Base-by-base conservation (phyloP, 2,888 invertebrate species). In the Papilio demoleus region DNA sequence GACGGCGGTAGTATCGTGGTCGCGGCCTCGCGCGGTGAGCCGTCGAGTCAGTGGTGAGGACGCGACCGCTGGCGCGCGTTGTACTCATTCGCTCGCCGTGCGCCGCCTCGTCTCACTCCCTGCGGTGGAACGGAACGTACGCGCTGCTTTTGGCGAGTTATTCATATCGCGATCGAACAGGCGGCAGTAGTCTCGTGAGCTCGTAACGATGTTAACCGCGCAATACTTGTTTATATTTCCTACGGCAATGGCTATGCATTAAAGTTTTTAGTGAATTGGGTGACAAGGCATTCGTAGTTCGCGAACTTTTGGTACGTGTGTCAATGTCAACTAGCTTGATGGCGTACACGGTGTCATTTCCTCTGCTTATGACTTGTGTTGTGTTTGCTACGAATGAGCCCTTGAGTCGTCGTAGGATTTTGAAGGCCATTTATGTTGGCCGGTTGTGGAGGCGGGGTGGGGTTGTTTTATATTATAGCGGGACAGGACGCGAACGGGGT, bases 401-500 rank as follows among this genome's bases (percentile, higher is more conserved):
- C 76, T 50, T 50, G 14, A 22, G 76, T 72, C 71, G 73, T 76
- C 73, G 76, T 77, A 74, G 77, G 78, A n/a, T 79, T 34, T 34
- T 79, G 81, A 85, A 88, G 87, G 87, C 86, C 86, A 81, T 85
- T 86, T 84, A 84, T 83, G 81, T 77, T 83, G 79, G 77, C 80
- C 31, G 3, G 31, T 31, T 31, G 31, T 3, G 4, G 31, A 6
- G 31, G 31, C 31, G 31, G 3, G 31, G 4, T 3, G 31, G 31
- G 31, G 31, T 31, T 31, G 31, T 31, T 3, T 31, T 31, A n/a
- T 31, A 6, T 31, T 31, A 31, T 85, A 87, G 88, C 88, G 89
- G 90, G 88, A 90, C 88, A 88, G 89, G 89, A 89, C 87, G 85
- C 88, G 83, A 84, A 85, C 83, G 89, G 87, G 90, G 89, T 89